phyloP scores from a whole-genome alignment of 2,888 invertebrate genomes.

The Drosophila austrosaltans region DNA sequence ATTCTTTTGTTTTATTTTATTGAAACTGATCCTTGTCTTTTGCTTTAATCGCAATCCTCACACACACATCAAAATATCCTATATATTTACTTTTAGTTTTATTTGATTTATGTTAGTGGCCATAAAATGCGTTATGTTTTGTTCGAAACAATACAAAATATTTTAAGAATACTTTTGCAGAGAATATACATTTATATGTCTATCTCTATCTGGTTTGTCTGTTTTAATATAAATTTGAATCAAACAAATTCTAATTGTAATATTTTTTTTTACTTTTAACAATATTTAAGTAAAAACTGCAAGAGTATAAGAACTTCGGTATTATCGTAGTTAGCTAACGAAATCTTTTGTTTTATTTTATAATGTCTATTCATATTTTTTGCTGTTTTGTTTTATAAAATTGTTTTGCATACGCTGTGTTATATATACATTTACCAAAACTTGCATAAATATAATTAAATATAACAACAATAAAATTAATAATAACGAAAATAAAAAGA shows the following conservation, averaged over 20 bases:
- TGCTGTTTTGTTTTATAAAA: slow-evolving; percentile 16
- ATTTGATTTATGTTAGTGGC: slow-evolving; percentile 50
- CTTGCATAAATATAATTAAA: slow-evolving; percentile 52
- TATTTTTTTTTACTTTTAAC: too few relatives aligned
- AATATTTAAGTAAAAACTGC: not conserved
- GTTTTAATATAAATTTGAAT: not conserved
- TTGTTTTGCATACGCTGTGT: slow-evolving; percentile 67
- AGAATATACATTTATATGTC: not conserved
- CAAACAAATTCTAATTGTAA: too few relatives aligned
- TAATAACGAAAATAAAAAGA: slow-evolving; percentile 24
- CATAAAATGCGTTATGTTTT: slow-evolving; percentile 58
- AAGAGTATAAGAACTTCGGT: slow-evolving; percentile 1
- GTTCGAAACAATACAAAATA: slow-evolving; percentile 35
- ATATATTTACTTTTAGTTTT: slow-evolving; percentile 36
- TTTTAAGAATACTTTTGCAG: not conserved
- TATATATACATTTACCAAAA: slow-evolving; percentile 73
- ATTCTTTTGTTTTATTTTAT: slow-evolving; percentile 15
- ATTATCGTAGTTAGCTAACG: not conserved
- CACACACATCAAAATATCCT: slow-evolving; percentile 24
- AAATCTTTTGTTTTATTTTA: not conserved
- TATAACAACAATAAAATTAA: slow-evolving; percentile 20
- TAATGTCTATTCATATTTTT: slow-evolving; percentile 11
- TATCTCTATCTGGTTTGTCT: not conserved
- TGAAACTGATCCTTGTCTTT: slow-evolving; percentile 1
- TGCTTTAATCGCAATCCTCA: not conserved